phyloP scores from a whole-genome alignment of 2,888 invertebrate species.

The Onthophagus sagittarius region DNA sequence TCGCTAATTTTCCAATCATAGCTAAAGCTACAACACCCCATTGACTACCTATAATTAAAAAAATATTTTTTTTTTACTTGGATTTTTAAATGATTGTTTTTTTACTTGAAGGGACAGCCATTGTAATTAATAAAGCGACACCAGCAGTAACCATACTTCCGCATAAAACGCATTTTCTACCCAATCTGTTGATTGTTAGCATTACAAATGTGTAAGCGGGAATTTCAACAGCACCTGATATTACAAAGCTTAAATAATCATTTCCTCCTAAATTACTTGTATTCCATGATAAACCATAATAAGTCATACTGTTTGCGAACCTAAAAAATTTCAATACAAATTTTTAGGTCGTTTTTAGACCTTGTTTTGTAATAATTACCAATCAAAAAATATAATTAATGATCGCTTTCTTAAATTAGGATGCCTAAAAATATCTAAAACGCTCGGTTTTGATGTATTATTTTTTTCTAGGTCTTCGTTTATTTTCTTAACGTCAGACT shows the following conservation, averaged over 20 bases:
- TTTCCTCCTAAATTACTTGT: conserved; percentile 69
- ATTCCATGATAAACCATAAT: conserved; percentile 75
- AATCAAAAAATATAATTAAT: conserved; percentile 68
- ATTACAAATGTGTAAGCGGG: conserved; percentile 67
- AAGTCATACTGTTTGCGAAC: conserved; percentile 74
- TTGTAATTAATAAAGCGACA: conserved; percentile 55
- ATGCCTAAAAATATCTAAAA: conserved; percentile 60
- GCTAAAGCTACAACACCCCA: conserved; percentile 59
- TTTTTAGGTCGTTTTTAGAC: not conserved
- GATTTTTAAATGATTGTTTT: not conserved
- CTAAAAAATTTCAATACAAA: conserved; percentile 56
- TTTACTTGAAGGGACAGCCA: conserved; percentile 56
- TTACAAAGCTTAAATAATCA: conserved; percentile 67
- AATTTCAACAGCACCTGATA: conserved; percentile 72
- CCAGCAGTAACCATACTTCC: conserved; percentile 66
- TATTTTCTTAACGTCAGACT: conserved; percentile 45
- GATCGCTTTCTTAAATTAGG: conserved; percentile 63
- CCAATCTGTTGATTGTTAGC: conserved; percentile 65
- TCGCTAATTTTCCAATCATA: conserved; percentile 69
- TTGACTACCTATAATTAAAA: conserved; percentile 47
- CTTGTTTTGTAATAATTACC: conserved; percentile 55
- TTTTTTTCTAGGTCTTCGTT: conserved; percentile 36
- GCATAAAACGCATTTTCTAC: conserved; percentile 64
- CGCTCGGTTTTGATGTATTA: conserved; percentile 44
- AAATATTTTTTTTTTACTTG: no score